Evolutionary conservation across 2,113 vertebrate genomes (phyloP).

Genomic region (Crotalus horridus): DNA sequence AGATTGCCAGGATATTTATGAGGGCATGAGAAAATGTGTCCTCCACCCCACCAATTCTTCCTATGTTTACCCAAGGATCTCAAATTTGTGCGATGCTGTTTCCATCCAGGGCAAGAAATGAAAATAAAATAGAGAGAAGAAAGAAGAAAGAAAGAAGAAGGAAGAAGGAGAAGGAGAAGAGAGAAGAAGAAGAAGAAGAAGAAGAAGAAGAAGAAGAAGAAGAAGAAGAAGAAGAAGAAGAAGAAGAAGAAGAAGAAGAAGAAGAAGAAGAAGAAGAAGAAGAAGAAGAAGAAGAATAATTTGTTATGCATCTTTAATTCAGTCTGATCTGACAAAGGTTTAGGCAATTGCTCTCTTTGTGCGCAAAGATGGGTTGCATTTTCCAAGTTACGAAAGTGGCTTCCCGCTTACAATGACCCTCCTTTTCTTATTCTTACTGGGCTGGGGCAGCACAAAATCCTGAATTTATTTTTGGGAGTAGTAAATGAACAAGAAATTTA

Average conservation of each 20-base stretch:
- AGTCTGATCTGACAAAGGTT: neutral
- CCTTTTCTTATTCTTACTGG: neutral
- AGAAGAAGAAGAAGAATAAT: no score
- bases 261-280: no score
- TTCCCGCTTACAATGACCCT: no score
- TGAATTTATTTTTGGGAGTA: neutral
- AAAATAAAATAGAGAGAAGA: no score
- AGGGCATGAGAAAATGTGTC: neutral
- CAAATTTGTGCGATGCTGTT: neutral
- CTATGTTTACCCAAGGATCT: neutral
- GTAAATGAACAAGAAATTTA: neutral
- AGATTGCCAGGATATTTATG: constrained; percentile 43
- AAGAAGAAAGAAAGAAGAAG: no score
- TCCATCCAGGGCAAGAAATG: neutral
- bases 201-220: no score
- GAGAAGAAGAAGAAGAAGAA: no score
- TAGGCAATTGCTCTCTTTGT: neutral
- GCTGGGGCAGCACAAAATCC: neutral
- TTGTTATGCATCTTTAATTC: no score
- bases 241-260: no score
- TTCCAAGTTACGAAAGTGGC: no score
- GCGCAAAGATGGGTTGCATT: neutral
- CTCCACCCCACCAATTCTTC: neutral
- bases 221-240: no score
- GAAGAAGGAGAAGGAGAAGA: no score